A percentile compares a stretch with the other conserved stretches of the same genome.
phyloP scores from a whole-genome alignment of 2,797 vertebrate genomes.

The Capromys pilorides region DNA sequence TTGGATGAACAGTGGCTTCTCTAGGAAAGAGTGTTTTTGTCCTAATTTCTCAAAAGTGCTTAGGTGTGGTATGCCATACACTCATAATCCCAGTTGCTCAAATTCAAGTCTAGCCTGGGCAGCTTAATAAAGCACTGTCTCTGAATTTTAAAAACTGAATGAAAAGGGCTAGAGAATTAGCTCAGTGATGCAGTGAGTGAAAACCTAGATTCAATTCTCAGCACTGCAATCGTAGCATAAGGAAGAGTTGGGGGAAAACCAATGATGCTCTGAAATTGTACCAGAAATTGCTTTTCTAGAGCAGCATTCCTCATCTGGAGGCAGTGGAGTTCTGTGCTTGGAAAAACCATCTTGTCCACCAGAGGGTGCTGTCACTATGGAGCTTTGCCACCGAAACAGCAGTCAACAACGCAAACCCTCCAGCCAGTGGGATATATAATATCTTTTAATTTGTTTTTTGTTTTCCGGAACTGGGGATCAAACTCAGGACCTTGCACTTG shows the following conservation, averaged over 20 bases:
- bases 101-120: not conserved
- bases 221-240: not conserved
- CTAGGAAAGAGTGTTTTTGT: not conserved
- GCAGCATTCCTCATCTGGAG: not conserved
- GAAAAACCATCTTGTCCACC: accelerated
- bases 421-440: accelerated
- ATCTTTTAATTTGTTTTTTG: too few species aligned
- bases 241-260: not conserved
- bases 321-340: accelerated
- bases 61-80: not conserved
- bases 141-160: not conserved
- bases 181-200: not conserved
- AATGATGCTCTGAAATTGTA: not conserved
- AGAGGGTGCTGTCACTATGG: not conserved
- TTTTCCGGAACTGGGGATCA: too few species aligned
- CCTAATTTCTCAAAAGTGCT: not conserved
- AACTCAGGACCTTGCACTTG: too few species aligned
- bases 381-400: not conserved
- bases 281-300: not conserved
- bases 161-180: not conserved
- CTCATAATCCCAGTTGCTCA: not conserved
- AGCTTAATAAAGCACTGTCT: not conserved
- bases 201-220: not conserved
- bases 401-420: not conserved
- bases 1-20: too few species aligned